These are phyloP conservation scores for Psittacula derbiana DNA, from an alignment of 2,797 vertebrate species.

Conservation along the genomic window DNA sequence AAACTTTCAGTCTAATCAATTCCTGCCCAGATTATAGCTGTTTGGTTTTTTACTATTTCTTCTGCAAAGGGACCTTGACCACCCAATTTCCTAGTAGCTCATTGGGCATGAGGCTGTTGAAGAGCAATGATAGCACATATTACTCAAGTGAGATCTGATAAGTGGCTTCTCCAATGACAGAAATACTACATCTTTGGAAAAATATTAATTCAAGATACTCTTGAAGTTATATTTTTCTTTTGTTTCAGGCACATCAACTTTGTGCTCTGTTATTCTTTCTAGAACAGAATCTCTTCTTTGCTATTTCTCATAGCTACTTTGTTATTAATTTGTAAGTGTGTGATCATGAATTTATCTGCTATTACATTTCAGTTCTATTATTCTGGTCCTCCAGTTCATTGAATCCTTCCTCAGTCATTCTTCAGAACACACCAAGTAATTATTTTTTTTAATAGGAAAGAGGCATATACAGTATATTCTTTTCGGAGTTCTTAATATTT, in stretches of 20 bases:
- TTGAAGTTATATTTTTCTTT: background rate
- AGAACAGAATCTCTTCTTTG: background rate
- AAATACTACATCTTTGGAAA: background rate
- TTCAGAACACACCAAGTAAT: background rate
- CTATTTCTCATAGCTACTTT: background rate
- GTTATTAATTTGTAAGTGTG: background rate
- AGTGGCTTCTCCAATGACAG: background rate
- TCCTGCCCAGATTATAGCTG: background rate
- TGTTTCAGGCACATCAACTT: background rate
- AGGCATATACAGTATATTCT: background rate
- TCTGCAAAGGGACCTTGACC: background rate
- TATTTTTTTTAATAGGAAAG: background rate
- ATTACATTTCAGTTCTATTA: background rate
- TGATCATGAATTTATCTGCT: background rate
- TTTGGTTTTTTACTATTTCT: background rate
- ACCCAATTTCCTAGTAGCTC: background rate
- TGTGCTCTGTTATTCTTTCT: background rate
- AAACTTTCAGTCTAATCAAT: background rate
- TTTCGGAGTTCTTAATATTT: background rate
- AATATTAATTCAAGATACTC: background rate
- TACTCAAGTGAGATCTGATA: background rate
- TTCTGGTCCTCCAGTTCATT: background rate
- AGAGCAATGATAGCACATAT: background rate
- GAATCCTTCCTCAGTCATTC: background rate
- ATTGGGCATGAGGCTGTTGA: background rate